Evolutionary conservation across 2,888 invertebrate genomes (phyloP), one percentile per base, ranked within the genome.

Genomic region (Ectemnius continuus): DNA sequence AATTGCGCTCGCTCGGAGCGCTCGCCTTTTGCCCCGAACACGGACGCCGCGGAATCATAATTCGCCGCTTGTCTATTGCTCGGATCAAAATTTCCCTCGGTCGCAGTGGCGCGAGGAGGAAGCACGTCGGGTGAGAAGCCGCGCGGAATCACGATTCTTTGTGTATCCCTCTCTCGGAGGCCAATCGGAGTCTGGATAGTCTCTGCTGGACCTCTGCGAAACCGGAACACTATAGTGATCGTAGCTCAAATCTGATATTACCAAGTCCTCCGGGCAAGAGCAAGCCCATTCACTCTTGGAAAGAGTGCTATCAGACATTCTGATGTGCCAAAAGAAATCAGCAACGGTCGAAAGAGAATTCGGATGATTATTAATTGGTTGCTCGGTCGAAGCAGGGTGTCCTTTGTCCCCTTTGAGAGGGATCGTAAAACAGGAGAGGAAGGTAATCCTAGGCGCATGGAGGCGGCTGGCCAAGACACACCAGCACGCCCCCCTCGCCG

Each of bases 401-500:
- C 36, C 36, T 36, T 11, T 36, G 36, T 36, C 36, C 11, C 36
- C 36, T 36, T 36, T 6, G 47, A 48, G 60, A 70, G 47, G 26
- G 75, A 70, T 75, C 73, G 74, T 68, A 71, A 77, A 75, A 65
- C 23, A 52, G 52, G 13, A 52, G 47, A 14, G 48, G 26, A 8
- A n/a, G 47, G 47, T 16, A 46, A 13, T 13, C 4, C 20, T 23
- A 46, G 20, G 18, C 16, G 47, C 63, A 67, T 70, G 47, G 48
- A 18, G n/a, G 28, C 18, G 20, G 60, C 45, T 65, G 46, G 61
- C 46, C 46, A 14, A 56, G 18, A 46, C 48, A 60, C 56, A 20
- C 59, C 11, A 45, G 61, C 61, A 56, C 23, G 18, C 52, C 46
- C 23, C 57, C 52, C 18, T 59, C 61, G 58, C 16, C 58, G 66